Base-by-base conservation (phyloP, 2,113 vertebrate genomes). In the Chinchilla lanigera region DNA sequence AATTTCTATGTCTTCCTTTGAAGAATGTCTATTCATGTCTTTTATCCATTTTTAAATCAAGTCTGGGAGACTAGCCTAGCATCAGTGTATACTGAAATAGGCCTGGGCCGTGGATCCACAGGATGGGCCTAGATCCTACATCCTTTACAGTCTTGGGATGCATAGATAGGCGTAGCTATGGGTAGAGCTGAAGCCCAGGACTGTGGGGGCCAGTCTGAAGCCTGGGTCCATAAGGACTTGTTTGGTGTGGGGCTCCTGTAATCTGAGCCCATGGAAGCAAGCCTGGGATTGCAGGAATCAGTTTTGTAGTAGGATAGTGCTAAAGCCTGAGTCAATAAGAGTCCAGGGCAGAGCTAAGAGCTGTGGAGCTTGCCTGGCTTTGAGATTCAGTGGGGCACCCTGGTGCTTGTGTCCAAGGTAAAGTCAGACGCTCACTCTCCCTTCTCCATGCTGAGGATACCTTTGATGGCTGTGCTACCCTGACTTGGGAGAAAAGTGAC, bases 251-350 rank as follows among this genome's bases (percentile, higher is more conserved):
- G 2, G 20, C 30, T 56, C 54, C 12, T 60, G 41, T 9, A 92
- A 0, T 14, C 20, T 60, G 28, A 44, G n/a, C 2, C 30, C 28
- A 5, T 35, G 35, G 6, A 52, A 30, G 20, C 0, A 3, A 52
- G 30, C 30, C 7, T 87, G 33, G 16, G 35, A 17, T 26, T 54
- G 5, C 33, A 54, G 35, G 16, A 17, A 47, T 24, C 8, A 17
- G 9, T 6, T 3, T 81, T 26, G 22, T n/a, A 3, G 9, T 80
- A 14, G 61, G 12, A 41, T 38, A 24, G 24, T n/a, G 10, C 44
- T 52, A 14, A 20, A 35, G 58, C 35, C 44, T 52, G 35, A 13
- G 14, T 61, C n/a, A 41, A 12, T n/a, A 10, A 44, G 56, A 7
- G n/a, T 26, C 56, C 81, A 41, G 10, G 13, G 22, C 7, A 10